A percentile compares a stretch with the other conserved stretches of the same genome.
Evolutionary conservation across 2,113 vertebrate genomes (phyloP).

Genomic region (Siphamia tubifer): DNA sequence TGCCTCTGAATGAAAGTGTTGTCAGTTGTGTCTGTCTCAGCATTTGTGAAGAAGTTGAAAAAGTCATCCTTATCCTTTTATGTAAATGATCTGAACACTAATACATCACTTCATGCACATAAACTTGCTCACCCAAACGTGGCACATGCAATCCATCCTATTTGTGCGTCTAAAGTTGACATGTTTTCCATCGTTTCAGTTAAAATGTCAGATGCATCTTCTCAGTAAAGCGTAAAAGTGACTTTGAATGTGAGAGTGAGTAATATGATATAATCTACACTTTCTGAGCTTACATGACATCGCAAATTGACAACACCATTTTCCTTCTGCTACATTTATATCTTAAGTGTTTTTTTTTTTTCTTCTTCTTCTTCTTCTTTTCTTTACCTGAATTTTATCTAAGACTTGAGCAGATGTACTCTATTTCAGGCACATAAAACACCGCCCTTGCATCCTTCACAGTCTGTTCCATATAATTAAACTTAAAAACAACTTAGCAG

Average conservation of each 20-base stretch:
- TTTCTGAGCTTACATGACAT: not conserved
- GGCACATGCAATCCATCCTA: not conserved
- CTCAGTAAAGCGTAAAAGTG: not conserved
- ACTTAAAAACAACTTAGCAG: not conserved
- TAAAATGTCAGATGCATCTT: not conserved
- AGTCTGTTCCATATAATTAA: constrained; percentile 9
- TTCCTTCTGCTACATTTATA: not conserved
- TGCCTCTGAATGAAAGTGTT: too few relatives aligned
- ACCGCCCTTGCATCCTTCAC: not conserved
- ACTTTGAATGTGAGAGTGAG: not conserved
- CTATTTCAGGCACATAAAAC: not conserved
- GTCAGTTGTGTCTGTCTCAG: too few relatives aligned
- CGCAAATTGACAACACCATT: too few relatives aligned
- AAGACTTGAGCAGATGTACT: not conserved
- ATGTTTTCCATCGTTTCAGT: not conserved
- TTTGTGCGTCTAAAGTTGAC: not conserved
- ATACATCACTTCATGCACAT: not conserved
- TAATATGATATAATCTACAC: not conserved
- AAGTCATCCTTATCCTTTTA: not conserved
- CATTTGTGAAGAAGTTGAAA: too few relatives aligned
- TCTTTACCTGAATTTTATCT: not conserved
- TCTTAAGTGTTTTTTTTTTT: not conserved
- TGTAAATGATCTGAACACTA: not conserved
- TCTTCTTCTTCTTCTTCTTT: not conserved
- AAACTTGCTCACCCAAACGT: not conserved